Conservation (phyloP, 1,140 invertebrate species). For the Neodiprion pinetum region DNA sequence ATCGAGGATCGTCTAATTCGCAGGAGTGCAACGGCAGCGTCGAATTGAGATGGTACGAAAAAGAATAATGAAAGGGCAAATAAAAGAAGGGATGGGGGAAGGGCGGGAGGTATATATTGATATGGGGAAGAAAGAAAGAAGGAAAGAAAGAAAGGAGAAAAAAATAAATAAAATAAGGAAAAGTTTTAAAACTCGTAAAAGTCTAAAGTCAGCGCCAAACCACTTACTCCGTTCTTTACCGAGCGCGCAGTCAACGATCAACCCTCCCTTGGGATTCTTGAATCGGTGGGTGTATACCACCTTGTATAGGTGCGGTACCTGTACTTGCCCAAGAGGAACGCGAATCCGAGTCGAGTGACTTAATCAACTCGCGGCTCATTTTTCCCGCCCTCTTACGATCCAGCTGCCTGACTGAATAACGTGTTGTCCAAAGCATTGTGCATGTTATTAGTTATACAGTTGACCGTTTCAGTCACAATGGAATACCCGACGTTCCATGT, state of each 20-base stretch:
- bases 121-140: background rate
- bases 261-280: constrained; percentile 23
- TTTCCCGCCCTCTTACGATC: background rate
- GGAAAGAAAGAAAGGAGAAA: background rate
- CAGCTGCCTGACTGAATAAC: background rate
- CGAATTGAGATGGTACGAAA: background rate
- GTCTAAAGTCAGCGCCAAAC: constrained; percentile 22
- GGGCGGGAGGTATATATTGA: background rate
- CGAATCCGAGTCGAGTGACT: background rate
- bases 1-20: no score
- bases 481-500: no score
- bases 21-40: no score
- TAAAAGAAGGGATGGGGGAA: background rate
- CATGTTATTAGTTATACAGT: no score
- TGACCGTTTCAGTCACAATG: no score
- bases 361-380: background rate
- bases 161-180: background rate
- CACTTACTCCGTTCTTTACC: constrained; percentile 37
- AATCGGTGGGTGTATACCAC: background rate
- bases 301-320: no score
- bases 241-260: constrained; percentile 14
- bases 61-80: background rate
- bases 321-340: background rate
- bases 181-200: constrained; percentile 29
- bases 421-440: background rate